Conservation (phyloP, 2,113 vertebrate species). For the Rhinichthys klamathensis region DNA sequence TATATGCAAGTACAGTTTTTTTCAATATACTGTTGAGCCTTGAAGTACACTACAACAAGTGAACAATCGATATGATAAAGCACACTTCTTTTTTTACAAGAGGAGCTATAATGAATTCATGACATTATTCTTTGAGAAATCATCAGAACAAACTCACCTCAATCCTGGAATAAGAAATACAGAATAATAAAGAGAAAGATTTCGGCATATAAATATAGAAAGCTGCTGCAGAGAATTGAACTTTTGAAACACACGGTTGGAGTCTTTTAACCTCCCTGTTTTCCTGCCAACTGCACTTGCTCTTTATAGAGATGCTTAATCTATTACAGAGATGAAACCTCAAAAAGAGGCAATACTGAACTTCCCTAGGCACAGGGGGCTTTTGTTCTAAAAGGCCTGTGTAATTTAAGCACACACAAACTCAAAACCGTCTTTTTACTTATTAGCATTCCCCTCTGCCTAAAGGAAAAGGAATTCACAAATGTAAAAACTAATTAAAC, state of each 20-base stretch:
- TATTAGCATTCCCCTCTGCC: slow-evolving; percentile 53
- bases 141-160: not conserved
- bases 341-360: slow-evolving; percentile 36
- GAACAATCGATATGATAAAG: not conserved
- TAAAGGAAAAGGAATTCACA: slow-evolving; percentile 55
- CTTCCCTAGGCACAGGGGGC: slow-evolving; percentile 49
- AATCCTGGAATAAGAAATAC: not conserved
- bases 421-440: slow-evolving; percentile 32
- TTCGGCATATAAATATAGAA: not conserved
- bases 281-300: not conserved
- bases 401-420: slow-evolving; percentile 57
- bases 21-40: too few species aligned
- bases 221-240: not conserved
- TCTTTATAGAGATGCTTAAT: slow-evolving; percentile 33
- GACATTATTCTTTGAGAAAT: not conserved
- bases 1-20: too few species aligned
- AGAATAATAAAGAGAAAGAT: not conserved
- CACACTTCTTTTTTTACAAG: not conserved
- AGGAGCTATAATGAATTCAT: not conserved
- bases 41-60: not conserved
- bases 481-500: slow-evolving; percentile 63
- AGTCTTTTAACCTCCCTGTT: not conserved
- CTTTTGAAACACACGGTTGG: not conserved
- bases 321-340: slow-evolving; percentile 27
- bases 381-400: slow-evolving; percentile 58